A percentile compares a stretch with the other conserved stretches of the same genome.
These are phyloP conservation scores for Drusus annulatus DNA, from an alignment of 1,140 invertebrate species.

Conservation along the genomic window DNA sequence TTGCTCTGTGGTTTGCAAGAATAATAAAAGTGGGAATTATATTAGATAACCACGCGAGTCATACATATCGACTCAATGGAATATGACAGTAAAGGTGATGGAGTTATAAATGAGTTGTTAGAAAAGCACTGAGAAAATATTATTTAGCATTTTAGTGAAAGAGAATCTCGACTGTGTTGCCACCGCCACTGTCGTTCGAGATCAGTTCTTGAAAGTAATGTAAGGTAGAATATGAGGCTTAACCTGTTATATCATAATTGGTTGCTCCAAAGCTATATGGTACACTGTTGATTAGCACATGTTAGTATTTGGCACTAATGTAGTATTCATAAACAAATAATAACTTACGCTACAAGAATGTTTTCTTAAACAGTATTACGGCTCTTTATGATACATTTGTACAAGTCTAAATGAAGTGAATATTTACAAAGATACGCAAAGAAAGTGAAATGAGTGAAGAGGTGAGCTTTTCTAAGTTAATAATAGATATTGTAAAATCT, in stretches of 20 bases:
- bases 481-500: constrained; percentile 27
- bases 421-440: constrained; percentile 20
- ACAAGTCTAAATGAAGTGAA: constrained; percentile 26
- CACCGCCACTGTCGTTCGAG: too few relatives aligned
- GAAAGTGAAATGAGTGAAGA: constrained; percentile 8
- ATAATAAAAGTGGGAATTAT: too few relatives aligned
- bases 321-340: constrained; percentile 18
- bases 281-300: constrained; percentile 9
- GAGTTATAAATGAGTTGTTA: too few relatives aligned
- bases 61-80: too few relatives aligned
- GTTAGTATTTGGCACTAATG: constrained; percentile 29
- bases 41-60: too few relatives aligned
- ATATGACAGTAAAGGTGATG: too few relatives aligned
- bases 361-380: background rate
- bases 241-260: background rate
- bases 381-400: constrained; percentile 20
- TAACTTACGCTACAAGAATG: background rate
- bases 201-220: too few relatives aligned
- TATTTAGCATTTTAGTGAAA: too few relatives aligned
- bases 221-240: too few relatives aligned
- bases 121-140: too few relatives aligned
- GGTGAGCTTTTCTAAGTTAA: constrained; percentile 11
- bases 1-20: too few relatives aligned
- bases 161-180: too few relatives aligned
- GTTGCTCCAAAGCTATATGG: background rate